phyloP scores from a whole-genome alignment of 37 sponge, comb jelly and placozoan genomes.

The Aplysina aerophoba region DNA sequence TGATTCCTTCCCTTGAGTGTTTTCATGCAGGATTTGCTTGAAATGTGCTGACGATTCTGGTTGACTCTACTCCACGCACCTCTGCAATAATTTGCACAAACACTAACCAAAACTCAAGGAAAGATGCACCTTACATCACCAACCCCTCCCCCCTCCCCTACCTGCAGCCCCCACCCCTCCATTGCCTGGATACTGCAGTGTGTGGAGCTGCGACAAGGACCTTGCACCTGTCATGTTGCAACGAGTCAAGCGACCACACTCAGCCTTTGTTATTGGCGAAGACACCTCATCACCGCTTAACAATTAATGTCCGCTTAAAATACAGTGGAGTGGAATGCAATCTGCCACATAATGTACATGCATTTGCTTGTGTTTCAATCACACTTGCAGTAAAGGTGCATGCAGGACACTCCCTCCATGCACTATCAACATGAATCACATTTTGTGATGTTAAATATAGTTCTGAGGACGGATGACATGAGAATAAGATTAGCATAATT shows the following conservation, averaged over 20 bases:
- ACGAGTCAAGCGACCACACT: conserved; percentile 12
- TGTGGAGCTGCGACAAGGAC: conserved; percentile 81
- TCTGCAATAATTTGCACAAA: too few species aligned
- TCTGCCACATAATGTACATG: too few species aligned
- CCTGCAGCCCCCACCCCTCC: conserved; percentile 59
- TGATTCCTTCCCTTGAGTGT: background rate
- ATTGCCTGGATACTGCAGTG: conserved; percentile 86
- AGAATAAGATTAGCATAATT: too few species aligned
- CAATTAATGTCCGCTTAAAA: background rate
- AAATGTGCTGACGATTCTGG: background rate
- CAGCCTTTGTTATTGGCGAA: background rate
- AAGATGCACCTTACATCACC: background rate
- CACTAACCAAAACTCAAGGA: too few species aligned
- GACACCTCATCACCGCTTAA: background rate
- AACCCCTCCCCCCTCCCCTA: conserved; percentile 47
- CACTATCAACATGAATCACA: too few species aligned
- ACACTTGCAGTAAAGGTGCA: too few species aligned
- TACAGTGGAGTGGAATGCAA: too few species aligned
- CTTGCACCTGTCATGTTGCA: conserved; percentile 37
- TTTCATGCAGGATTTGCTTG: background rate
- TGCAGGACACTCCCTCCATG: too few species aligned
- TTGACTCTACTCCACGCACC: background rate
- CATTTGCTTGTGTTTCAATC: too few species aligned
- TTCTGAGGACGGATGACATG: too few species aligned
- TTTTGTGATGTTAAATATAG: too few species aligned